These are phyloP conservation scores for Muscicapa comitata DNA, from an alignment of 2,797 vertebrate species.

Conservation along the genomic window DNA sequence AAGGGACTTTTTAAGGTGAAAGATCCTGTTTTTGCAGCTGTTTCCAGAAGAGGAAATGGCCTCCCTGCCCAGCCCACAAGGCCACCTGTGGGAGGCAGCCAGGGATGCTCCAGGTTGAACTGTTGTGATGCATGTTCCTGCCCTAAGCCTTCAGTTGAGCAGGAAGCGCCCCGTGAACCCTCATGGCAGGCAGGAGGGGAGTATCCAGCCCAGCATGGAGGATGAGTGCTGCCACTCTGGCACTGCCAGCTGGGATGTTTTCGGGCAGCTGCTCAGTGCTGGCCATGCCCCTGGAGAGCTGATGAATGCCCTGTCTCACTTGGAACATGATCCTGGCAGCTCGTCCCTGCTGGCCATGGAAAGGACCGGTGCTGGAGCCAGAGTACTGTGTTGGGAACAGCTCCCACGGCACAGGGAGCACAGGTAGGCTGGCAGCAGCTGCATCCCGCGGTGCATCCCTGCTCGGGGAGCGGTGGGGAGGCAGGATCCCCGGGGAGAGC, in stretches of 20 bases:
- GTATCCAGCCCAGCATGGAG: not conserved
- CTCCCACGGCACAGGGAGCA: not conserved
- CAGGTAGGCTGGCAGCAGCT: not conserved
- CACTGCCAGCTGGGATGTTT: not conserved
- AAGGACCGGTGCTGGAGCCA: not conserved
- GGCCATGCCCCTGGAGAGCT: not conserved
- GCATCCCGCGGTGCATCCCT: not conserved
- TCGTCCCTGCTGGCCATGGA: not conserved
- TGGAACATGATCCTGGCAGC: not conserved
- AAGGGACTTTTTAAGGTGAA: not conserved
- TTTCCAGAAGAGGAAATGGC: not conserved
- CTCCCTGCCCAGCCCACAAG: not conserved
- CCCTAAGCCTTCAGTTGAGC: not conserved
- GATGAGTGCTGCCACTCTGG: not conserved
- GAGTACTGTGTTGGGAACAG: fast-evolving
- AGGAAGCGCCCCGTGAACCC: not conserved
- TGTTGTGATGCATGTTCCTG: not conserved
- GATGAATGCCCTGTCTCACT: not conserved
- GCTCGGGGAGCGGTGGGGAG: not conserved
- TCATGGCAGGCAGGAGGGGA: not conserved
- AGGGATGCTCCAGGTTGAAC: not conserved
- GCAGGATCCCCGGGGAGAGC: not conserved
- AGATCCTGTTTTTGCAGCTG: fast-evolving
- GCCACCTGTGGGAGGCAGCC: fast-evolving
- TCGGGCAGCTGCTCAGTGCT: not conserved